Evolutionary conservation across 2,888 invertebrate genomes (phyloP), one percentile per base, ranked within the genome.

Genomic region (Ectobius pallidus): DNA sequence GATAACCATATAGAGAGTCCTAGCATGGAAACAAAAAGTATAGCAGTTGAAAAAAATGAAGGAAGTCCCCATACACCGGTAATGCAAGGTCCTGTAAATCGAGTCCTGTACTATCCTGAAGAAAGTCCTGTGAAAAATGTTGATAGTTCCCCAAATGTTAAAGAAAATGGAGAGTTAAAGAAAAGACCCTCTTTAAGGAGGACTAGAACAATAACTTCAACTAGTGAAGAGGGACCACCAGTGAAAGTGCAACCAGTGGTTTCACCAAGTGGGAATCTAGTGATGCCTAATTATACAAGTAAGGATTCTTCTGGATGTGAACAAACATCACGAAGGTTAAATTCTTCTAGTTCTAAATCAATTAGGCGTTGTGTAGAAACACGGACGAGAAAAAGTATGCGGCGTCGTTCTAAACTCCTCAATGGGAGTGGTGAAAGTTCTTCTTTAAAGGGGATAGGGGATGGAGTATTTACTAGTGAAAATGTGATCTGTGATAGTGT

Each of bases 201-300:
- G n/a, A 30, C 46, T 16, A 42, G 74, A 30, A 74, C 74, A 11
- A 6, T 55, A 16, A 70, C 70, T 22, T 42, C 55, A 30, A 62
- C 20, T 39, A 72, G 70, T 61, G 74, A 74, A 42, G 74, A 74
- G 1, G 74, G 74, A 0, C 74, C 74, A 0, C 74, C 74, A n/a
- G 42, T 46, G 18, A 74, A 74, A 39, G 52, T 72, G 1, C 69
- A 69, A 22, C 20, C 68, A 11, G n/a, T 68, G 11, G 9, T 68
- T 11, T 32, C 34, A 6, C 11, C 22, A 18, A 42, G 16, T 16
- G 65, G 65, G 3, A 20, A 16, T 2, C 39, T 44, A 39, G n/a
- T 42, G 7, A 16, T 34, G 6, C 42, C 42, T 22, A 1, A 2
- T 16, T 16, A 58, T 20, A 4, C 25, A 2, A 52, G 9, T 52